Percentiles rank a stretch among this genome's conserved stretches.
Conservation (phyloP, 2,888 invertebrate species). For the Germaria angustata region DNA sequence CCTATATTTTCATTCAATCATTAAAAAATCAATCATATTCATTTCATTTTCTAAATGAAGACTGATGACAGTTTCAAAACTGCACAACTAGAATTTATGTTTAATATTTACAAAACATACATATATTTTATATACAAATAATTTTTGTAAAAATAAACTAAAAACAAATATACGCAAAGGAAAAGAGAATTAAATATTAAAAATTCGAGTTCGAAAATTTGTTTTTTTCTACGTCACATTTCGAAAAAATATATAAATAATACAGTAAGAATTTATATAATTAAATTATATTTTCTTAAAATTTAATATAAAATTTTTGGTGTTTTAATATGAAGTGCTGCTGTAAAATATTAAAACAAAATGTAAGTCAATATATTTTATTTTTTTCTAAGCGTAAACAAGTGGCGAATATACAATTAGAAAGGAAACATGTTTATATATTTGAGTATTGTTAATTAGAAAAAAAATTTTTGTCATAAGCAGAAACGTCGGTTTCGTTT, state of each 20-base stretch:
- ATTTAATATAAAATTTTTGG: constrained; percentile 16
- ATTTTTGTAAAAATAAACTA: constrained; percentile 25
- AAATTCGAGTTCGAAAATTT: neutral
- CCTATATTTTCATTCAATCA: neutral
- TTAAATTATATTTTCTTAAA: constrained; percentile 64
- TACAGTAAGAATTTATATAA: constrained; percentile 41
- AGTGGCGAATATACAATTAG: neutral
- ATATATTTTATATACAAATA: constrained; percentile 40
- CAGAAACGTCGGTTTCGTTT: too few species aligned
- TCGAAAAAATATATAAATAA: constrained; percentile 4
- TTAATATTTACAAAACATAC: constrained; percentile 23
- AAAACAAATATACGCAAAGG: neutral
- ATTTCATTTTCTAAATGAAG: constrained; percentile 63
- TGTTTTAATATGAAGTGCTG: constrained; percentile 8
- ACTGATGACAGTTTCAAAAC: constrained; percentile 62
- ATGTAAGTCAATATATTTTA: too few species aligned
- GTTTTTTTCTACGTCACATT: constrained; percentile 19
- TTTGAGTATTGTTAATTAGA: too few species aligned
- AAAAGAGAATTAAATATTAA: constrained; percentile 20
- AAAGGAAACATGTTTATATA: too few species aligned
- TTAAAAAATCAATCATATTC: constrained; percentile 6
- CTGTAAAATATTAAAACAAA: too few species aligned
- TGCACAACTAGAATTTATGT: constrained; percentile 54
- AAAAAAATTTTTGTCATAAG: too few species aligned
- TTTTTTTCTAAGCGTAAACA: neutral